Conservation (phyloP, 37 sponge, comb jelly and placozoan species). For the Mnemiopsis leidyi region DNA sequence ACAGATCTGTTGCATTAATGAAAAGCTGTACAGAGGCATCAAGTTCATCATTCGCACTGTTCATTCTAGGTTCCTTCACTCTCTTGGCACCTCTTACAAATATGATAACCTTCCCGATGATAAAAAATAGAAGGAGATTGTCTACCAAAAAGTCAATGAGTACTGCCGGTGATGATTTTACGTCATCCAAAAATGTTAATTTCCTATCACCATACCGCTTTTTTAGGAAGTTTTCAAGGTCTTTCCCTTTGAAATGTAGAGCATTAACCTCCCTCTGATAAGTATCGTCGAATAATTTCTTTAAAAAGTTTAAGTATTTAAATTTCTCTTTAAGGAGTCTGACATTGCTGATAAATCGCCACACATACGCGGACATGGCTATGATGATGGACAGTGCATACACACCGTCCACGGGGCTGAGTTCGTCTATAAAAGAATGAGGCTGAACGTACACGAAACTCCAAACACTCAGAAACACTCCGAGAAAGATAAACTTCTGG, state of each 20-base stretch:
- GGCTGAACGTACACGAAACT: conserved; percentile 49
- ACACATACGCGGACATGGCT: conserved; percentile 25
- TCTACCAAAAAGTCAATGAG: conserved; percentile 9
- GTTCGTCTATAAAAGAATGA: conserved; percentile 14
- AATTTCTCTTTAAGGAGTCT: conserved; percentile 11
- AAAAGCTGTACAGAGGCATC: conserved; percentile 2
- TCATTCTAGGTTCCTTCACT: not conserved
- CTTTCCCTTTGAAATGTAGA: conserved; percentile 18
- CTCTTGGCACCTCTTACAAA: not conserved
- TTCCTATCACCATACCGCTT: not conserved
- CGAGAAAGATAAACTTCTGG: not conserved
- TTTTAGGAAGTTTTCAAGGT: conserved; percentile 8
- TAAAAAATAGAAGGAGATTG: conserved; percentile 1
- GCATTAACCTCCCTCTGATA: conserved; percentile 21
- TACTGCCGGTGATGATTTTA: conserved; percentile 2
- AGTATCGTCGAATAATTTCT: not conserved
- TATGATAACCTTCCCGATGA: not conserved
- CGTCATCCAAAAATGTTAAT: not conserved
- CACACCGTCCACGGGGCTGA: not conserved
- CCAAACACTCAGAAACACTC: conserved; percentile 12
- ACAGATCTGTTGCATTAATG: not conserved
- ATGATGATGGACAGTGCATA: not conserved
- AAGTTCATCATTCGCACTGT: not conserved
- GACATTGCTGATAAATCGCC: not conserved
- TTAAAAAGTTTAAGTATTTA: not conserved